These are phyloP conservation scores for Apaloderma vittatum DNA, from an alignment of 2,113 vertebrate species.

Conservation along the genomic window DNA sequence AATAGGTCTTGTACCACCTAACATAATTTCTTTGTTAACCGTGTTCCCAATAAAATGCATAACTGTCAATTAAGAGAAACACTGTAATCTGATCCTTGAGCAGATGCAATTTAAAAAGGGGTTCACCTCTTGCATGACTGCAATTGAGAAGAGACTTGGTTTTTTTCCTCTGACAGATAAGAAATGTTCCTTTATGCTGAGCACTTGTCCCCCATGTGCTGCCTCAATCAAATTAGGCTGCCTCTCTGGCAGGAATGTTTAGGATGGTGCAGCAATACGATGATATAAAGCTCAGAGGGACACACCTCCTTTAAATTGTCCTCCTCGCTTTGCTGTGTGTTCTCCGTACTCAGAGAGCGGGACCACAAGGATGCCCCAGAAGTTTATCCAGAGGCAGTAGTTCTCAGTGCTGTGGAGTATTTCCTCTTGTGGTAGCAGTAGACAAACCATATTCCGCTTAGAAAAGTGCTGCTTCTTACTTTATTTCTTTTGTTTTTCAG, in stretches of 20 bases:
- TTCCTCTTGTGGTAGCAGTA: neutral
- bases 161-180: neutral
- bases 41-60: conserved; percentile 60
- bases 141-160: neutral
- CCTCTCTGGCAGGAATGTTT: neutral
- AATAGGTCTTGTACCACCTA: neutral
- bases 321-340: neutral
- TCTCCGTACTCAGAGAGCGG: neutral
- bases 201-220: neutral
- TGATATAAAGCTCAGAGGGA: neutral
- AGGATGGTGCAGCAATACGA: neutral
- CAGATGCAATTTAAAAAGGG: conserved; percentile 5
- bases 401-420: neutral
- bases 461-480: neutral
- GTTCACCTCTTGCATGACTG: neutral
- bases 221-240: neutral
- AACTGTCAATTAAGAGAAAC: conserved; percentile 64
- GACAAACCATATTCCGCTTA: neutral
- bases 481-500: conserved; percentile 23
- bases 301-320: neutral
- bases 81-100: neutral
- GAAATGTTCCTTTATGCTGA: neutral
- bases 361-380: neutral
- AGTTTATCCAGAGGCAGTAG: neutral
- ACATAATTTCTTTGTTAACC: conserved; percentile 48